These are phyloP conservation scores for Phrynosoma blainvillii DNA, from an alignment of 2,113 vertebrate genomes.

Conservation along the genomic window DNA sequence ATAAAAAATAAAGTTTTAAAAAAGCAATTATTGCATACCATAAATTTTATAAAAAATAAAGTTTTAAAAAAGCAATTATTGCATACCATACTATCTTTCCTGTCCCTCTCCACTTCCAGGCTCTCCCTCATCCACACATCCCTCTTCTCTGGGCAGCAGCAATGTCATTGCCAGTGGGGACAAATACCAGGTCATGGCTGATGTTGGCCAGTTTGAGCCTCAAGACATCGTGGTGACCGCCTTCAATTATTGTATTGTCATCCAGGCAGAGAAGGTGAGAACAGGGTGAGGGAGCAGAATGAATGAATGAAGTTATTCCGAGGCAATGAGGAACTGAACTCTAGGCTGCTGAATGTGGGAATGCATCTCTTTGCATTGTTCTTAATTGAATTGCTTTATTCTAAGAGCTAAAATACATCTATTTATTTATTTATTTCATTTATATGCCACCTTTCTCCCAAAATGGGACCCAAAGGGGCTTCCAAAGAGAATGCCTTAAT, in stretches of 20 bases:
- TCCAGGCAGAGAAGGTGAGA: constrained; percentile 86
- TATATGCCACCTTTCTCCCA: no score
- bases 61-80: no score
- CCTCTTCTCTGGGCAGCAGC: constrained; percentile 68
- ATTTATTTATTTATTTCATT: no score
- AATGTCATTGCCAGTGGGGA: constrained; percentile 71
- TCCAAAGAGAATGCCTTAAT: no score
- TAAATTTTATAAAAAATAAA: no score
- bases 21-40: no score
- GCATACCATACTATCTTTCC: accelerated
- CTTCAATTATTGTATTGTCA: constrained; percentile 79
- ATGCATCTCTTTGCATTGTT: not conserved
- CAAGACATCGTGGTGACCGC: constrained; percentile 85
- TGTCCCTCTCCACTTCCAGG: constrained; percentile 24
- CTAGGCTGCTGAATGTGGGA: not conserved
- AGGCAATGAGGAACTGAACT: not conserved
- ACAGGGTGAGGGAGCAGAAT: no score
- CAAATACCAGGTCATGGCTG: constrained; percentile 79
- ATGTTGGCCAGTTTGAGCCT: constrained; percentile 86
- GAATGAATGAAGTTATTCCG: not conserved
- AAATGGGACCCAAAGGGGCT: no score
- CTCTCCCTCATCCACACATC: constrained; percentile 52
- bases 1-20: no score
- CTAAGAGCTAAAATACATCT: no score
- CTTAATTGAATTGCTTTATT: not conserved